Base-by-base conservation (phyloP, 2,888 invertebrate genomes). In the Penaeus monodon region DNA sequence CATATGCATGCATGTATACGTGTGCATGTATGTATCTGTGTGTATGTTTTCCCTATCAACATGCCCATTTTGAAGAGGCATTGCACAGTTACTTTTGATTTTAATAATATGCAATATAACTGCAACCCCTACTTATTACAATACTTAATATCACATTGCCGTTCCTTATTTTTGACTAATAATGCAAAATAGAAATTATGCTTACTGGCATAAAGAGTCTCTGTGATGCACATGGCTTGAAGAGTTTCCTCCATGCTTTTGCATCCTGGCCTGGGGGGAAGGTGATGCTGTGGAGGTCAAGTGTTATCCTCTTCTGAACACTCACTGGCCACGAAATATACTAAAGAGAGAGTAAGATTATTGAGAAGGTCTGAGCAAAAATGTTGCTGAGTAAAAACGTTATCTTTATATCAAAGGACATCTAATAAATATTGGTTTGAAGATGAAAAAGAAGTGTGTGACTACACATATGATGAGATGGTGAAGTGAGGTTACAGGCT, bases 161-260 rank as follows among this genome's bases (percentile, higher is more conserved):
- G 20, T 70, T 14, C 70, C 33, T 20, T 70, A 33, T 70, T 29
- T 29, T 3, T 17, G 0, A 3, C 27, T 70, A 33, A 70, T 70
- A 22, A 70, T 70, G 24, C 70, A 29, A 27, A 29, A 14, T 17
- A 70, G 20, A 57, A 12, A 24, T 27, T 24, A 14, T 85, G 94
- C 95, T 94, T 94, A 98, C 98, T 81, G 98, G 98, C 91, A 98
- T 94, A 93, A 99, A 99, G 29, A 99, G 93, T 91, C 98, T 94
- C 92, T 98, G 98, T 17, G 98, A 96, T 84, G 98, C 98, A 94
- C 99, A 99, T 14, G 97, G 97, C 92, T 97, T 97, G 91, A 98
- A 99, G 57, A 99, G 93, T 92, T 95, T 95, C 91, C 95, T 95
- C 98, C 98, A 99, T 92, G 96, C 96, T 14, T 94, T 94, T 74